Conservation (phyloP, 1,140 invertebrate species). For the Mya arenaria region DNA sequence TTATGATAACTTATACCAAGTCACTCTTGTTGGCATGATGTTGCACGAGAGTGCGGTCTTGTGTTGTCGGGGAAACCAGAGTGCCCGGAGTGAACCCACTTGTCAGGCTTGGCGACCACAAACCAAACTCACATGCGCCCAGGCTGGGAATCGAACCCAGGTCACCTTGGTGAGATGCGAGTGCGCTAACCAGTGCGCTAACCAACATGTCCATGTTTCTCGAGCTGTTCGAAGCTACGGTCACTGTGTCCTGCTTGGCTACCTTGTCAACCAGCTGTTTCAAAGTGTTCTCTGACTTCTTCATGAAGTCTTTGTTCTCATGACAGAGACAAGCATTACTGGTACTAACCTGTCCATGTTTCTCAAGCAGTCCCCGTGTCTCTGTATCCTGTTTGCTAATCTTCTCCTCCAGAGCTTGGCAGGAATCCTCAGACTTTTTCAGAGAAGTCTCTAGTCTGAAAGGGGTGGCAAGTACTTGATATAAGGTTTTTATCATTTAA, state of each 20-base stretch:
- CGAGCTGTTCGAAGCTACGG: background rate
- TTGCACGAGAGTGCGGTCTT: too few relatives aligned
- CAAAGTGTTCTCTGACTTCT: too few relatives aligned
- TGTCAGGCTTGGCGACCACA: too few relatives aligned
- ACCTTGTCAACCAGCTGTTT: too few relatives aligned
- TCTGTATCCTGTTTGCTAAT: slow-evolving; percentile 30
- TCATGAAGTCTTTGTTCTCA: too few relatives aligned
- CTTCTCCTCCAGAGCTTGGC: slow-evolving; percentile 2
- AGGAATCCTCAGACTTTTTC: slow-evolving; percentile 7
- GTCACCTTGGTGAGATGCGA: too few relatives aligned
- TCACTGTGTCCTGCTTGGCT: background rate
- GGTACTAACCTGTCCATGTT: slow-evolving; percentile 43
- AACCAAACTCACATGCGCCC: too few relatives aligned
- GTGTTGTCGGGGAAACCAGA: too few relatives aligned
- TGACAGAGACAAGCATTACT: background rate
- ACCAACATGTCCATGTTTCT: background rate
- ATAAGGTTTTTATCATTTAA: background rate
- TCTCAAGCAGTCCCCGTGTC: slow-evolving; percentile 33
- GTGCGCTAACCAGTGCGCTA: background rate
- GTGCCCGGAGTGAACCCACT: too few relatives aligned
- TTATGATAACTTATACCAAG: too few relatives aligned
- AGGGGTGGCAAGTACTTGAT: slow-evolving; percentile 2
- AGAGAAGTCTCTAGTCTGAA: slow-evolving; percentile 42
- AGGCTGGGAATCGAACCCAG: too few relatives aligned
- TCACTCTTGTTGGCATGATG: too few relatives aligned